Evolutionary conservation across 2,113 vertebrate genomes (phyloP).

Genomic region (Cololabis saira): DNA sequence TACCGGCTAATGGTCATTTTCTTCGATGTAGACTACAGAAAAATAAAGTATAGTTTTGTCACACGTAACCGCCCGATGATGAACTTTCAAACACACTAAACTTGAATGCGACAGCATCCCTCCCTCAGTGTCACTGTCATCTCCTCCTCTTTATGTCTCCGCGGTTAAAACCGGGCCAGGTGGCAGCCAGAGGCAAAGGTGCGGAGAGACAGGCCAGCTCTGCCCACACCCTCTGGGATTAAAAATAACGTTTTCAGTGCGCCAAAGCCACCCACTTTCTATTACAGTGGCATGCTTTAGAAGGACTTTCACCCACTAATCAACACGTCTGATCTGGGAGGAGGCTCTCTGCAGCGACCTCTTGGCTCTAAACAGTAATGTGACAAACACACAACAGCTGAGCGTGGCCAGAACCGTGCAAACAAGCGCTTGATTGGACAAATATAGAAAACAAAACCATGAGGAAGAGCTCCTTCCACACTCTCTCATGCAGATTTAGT

Average conservation of each 20-base stretch:
- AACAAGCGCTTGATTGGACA: not conserved
- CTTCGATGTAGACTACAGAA: no score
- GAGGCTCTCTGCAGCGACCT: slow-evolving; percentile 24
- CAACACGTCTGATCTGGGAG: slow-evolving; percentile 33
- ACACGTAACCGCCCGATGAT: no score
- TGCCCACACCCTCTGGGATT: slow-evolving; percentile 29
- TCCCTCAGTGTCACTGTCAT: slow-evolving; percentile 18
- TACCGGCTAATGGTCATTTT: no score
- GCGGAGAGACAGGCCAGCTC: slow-evolving; percentile 42
- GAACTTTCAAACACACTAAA: not conserved
- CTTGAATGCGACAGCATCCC: slow-evolving; percentile 25
- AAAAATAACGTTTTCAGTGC: slow-evolving; percentile 42
- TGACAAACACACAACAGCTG: slow-evolving; percentile 78
- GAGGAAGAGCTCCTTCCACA: not conserved
- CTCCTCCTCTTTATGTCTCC: slow-evolving; percentile 7
- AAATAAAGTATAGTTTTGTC: no score
- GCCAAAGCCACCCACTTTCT: slow-evolving; percentile 24
- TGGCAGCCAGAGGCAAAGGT: slow-evolving; percentile 15
- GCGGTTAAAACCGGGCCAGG: slow-evolving; percentile 5
- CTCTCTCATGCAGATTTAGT: slow-evolving; percentile 13
- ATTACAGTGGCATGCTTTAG: slow-evolving; percentile 20
- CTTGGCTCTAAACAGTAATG: slow-evolving; percentile 15
- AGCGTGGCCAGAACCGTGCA: slow-evolving; percentile 58
- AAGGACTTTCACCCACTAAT: slow-evolving; percentile 31
- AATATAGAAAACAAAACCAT: slow-evolving; percentile 1